Base-by-base conservation (phyloP, 2,797 vertebrate genomes). In the Pelochelys cantorii region DNA sequence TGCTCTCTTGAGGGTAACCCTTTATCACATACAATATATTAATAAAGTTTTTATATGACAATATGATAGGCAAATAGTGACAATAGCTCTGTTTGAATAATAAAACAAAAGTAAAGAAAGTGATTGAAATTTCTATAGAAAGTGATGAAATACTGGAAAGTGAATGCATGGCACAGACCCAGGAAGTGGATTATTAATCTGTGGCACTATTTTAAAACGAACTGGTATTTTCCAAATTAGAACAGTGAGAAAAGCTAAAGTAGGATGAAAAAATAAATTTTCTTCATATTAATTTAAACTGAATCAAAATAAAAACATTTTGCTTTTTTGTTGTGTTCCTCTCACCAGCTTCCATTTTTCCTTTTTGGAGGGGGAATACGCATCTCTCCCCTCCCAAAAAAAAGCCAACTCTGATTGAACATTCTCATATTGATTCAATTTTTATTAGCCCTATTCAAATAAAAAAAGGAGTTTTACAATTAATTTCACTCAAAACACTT, bases 161-260 rank as follows among this genome's bases (percentile, higher is more conserved):
- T 0, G 20, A 87, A 79, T 37, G 12, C 25, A 5, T 82, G 48
- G 7, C 53, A 85, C 60, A 85, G 37, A 17, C 87, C 71, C 87
- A 86, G 48, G 87, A 93, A 83, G 5, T 80, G 2, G 87, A 90
- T 37, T 80, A 42, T 37, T 80, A 42, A 88, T 92, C 14, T 37
- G 88, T 1, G 65, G 71, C 86, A 54, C 54, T 79, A 15, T 62
- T 34, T 2, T 79, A 62, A 93, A 88, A 90, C 10, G 1, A 87
- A 85, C 57, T 55, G 7, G 0, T 52, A 62, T 83, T 83, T 89
- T 23, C 55, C 25, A 81, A 56, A 52, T 27, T 42, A 85, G 37
- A 23, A 0, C 2, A 14, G 53, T 1, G 14, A 60, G 37, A 54
- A 84, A 68, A 86, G 42, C n/a, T 75, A 31, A 42, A 55, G 84